These are phyloP conservation scores for Todus mexicanus DNA, from an alignment of 2,797 vertebrate genomes.

Conservation along the genomic window DNA sequence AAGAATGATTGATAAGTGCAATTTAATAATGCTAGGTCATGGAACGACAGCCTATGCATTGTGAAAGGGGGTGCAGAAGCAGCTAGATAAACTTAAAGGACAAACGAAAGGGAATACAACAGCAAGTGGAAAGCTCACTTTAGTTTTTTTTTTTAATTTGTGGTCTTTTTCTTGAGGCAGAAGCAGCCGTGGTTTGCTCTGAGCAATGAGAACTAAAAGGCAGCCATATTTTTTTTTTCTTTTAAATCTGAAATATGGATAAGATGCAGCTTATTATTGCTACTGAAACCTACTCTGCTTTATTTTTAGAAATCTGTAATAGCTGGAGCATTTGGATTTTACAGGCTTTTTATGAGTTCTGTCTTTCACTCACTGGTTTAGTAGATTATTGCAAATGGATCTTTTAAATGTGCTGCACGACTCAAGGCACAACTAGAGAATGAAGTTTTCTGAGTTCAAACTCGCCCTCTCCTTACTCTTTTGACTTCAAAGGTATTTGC, in stretches of 20 bases:
- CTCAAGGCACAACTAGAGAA: slow-evolving; percentile 45
- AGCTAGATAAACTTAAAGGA: slow-evolving; percentile 70
- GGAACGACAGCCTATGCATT: slow-evolving; percentile 76
- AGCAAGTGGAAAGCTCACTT: slow-evolving; percentile 57
- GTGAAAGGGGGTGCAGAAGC: slow-evolving; percentile 74
- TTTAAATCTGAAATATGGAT: slow-evolving; percentile 46
- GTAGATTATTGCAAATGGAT: slow-evolving; percentile 59
- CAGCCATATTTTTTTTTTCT: slow-evolving; percentile 60
- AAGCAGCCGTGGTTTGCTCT: slow-evolving; percentile 16
- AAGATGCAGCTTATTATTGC: slow-evolving; percentile 61
- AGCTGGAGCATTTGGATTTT: slow-evolving; percentile 56
- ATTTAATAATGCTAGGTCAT: slow-evolving; percentile 86
- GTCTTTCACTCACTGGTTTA: slow-evolving; percentile 63
- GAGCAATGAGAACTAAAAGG: slow-evolving; percentile 43
- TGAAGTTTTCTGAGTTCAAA: slow-evolving; percentile 40
- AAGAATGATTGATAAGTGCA: slow-evolving; percentile 90
- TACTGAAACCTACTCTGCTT: slow-evolving; percentile 59
- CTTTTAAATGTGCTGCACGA: slow-evolving; percentile 58
- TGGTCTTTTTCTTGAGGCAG: slow-evolving; percentile 20
- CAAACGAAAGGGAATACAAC: slow-evolving; percentile 37
- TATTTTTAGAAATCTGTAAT: slow-evolving; percentile 60
- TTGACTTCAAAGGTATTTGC: slow-evolving; percentile 51
- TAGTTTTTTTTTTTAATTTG: slow-evolving; percentile 29
- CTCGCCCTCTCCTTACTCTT: slow-evolving; percentile 24
- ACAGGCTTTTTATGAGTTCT: slow-evolving; percentile 60